Percentiles rank a stretch among this genome's conserved stretches.
These are phyloP conservation scores for Meleagris gallopavo DNA, from an alignment of 2,113 vertebrate species.

Conservation along the genomic window DNA sequence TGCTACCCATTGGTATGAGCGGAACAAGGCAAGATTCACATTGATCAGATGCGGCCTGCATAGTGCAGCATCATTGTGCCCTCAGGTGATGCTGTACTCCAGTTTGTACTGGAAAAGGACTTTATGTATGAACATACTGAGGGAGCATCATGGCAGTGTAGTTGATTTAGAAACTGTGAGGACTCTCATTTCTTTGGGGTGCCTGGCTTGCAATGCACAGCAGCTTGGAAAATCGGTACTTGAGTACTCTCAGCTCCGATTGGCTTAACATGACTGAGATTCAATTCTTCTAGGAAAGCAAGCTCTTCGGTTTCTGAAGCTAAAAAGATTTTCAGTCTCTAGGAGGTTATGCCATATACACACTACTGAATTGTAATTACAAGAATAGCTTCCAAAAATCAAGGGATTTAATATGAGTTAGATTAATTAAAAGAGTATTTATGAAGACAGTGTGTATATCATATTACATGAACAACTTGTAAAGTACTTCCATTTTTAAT, in stretches of 20 bases:
- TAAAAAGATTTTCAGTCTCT: background rate
- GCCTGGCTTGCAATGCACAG: background rate
- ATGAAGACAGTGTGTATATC: background rate
- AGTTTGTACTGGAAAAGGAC: background rate
- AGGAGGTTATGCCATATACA: background rate
- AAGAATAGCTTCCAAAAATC: background rate
- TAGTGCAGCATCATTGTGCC: background rate
- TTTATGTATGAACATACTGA: background rate
- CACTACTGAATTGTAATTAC: background rate
- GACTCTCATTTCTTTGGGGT: background rate
- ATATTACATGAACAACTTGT: background rate
- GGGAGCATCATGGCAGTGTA: no score
- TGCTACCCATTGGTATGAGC: background rate
- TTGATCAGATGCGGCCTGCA: rapidly evolving
- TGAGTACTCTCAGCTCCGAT: background rate
- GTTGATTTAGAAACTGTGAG: background rate
- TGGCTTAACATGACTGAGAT: background rate
- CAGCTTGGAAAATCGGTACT: background rate
- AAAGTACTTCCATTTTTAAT: conserved; percentile 17
- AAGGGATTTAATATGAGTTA: background rate
- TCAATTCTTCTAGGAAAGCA: background rate
- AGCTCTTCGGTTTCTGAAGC: background rate
- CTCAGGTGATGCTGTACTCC: background rate
- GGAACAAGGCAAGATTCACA: background rate
- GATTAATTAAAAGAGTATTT: background rate